Evolutionary conservation across 2,113 vertebrate species (phyloP).

Genomic region (Nymphicus hollandicus): DNA sequence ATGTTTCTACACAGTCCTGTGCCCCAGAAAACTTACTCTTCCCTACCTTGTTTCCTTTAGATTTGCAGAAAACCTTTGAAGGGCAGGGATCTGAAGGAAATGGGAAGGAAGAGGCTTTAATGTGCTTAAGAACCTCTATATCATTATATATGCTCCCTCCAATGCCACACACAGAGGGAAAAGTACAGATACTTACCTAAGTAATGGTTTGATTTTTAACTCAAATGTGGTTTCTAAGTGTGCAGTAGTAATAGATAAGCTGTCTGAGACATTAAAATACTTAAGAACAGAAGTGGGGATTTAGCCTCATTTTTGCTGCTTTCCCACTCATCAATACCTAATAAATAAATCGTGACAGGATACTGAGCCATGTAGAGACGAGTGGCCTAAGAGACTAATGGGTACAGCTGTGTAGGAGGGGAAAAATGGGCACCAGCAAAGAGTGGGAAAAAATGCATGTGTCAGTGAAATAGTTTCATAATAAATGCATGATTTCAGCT

Average conservation of each 20-base stretch:
- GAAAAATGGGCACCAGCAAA: background rate
- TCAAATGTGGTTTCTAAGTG: background rate
- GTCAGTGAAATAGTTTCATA: background rate
- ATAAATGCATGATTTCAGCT: background rate
- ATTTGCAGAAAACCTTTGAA: background rate
- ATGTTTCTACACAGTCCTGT: background rate
- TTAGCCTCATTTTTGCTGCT: background rate
- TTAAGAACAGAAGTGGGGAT: background rate
- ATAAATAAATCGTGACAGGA: background rate
- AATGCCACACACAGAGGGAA: background rate
- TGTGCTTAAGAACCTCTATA: background rate
- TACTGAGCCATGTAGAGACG: background rate
- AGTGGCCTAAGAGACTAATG: background rate
- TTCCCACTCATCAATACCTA: background rate
- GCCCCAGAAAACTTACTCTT: background rate
- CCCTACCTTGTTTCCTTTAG: background rate
- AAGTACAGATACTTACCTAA: background rate
- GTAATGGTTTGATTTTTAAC: background rate
- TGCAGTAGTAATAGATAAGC: background rate
- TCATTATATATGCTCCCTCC: background rate
- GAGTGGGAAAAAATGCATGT: background rate
- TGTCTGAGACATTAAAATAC: background rate
- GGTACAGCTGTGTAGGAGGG: background rate
- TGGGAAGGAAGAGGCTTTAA: background rate
- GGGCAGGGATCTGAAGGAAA: background rate